Conservation (phyloP, 2,113 vertebrate species). For the Heteronetta atricapilla region DNA sequence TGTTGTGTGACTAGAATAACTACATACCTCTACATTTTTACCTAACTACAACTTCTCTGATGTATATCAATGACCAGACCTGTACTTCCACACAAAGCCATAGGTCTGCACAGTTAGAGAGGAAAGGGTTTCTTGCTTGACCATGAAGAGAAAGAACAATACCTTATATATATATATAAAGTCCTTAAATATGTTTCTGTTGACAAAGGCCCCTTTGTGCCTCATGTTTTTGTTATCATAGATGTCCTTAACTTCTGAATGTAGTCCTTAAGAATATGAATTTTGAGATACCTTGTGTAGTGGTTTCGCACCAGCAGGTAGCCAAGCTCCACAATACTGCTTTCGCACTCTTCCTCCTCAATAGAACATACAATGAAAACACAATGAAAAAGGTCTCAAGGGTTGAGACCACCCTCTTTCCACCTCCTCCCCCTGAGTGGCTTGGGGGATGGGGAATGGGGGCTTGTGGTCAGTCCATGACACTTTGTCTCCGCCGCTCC, state of each 20-base stretch:
- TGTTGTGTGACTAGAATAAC: background rate
- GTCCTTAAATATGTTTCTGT: background rate
- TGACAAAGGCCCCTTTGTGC: too few species aligned
- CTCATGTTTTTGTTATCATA: background rate
- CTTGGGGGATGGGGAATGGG: too few species aligned
- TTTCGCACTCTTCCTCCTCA: too few species aligned
- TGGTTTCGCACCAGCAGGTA: too few species aligned
- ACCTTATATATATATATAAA: background rate
- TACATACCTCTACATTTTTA: accelerated
- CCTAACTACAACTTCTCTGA: background rate
- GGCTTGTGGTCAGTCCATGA: too few species aligned
- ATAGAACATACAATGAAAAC: too few species aligned
- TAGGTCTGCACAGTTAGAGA: background rate
- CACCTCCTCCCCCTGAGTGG: too few species aligned
- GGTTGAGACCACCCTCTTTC: too few species aligned
- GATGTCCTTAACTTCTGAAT: background rate
- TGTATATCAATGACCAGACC: background rate
- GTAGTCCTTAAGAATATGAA: too few species aligned
- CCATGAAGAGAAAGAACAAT: background rate
- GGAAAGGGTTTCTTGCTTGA: background rate
- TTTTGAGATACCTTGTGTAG: background rate
- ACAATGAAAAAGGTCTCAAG: too few species aligned
- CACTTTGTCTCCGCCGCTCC: too few species aligned
- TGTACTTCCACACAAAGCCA: background rate
- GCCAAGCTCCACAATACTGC: too few species aligned